phyloP scores from a whole-genome alignment of 30 jellyfish, hydroid and myxozoan species.

The Rhopilema esculentum region DNA sequence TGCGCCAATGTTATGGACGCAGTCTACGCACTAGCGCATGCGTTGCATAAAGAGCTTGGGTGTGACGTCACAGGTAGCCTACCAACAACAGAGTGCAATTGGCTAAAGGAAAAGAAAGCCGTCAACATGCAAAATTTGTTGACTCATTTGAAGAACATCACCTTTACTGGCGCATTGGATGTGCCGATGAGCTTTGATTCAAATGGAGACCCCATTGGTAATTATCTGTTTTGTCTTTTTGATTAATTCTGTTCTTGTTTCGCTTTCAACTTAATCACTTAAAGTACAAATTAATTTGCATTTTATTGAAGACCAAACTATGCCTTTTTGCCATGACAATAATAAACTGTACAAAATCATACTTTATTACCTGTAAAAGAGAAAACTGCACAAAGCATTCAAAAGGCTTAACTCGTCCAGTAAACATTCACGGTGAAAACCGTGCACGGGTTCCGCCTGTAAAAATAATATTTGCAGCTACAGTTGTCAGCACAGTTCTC shows the following conservation, averaged over 20 bases:
- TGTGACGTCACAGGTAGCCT: slow-evolving; percentile 26
- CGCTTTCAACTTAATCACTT: neutral
- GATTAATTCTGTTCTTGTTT: neutral
- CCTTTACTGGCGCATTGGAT: slow-evolving; percentile 66
- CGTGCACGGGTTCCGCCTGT: too few species aligned
- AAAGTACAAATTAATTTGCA: neutral
- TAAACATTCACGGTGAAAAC: too few species aligned
- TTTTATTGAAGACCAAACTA: too few species aligned
- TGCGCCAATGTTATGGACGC: slow-evolving; percentile 75
- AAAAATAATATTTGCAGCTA: too few species aligned
- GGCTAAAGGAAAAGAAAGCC: slow-evolving; percentile 8
- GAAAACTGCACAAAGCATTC: too few species aligned
- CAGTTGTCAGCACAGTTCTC: too few species aligned
- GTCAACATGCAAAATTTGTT: slow-evolving; percentile 25
- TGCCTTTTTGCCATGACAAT: too few species aligned
- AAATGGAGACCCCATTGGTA: slow-evolving; percentile 79
- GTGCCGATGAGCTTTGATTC: slow-evolving; percentile 73
- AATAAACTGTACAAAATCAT: too few species aligned
- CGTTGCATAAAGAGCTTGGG: slow-evolving; percentile 57
- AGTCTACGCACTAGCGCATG: slow-evolving; percentile 69
- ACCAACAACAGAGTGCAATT: slow-evolving; percentile 12
- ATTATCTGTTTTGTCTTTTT: neutral
- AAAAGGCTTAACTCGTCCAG: too few species aligned
- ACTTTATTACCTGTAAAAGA: too few species aligned
- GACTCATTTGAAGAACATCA: slow-evolving; percentile 15